phyloP scores from a whole-genome alignment of 2,113 vertebrate species.

The Hemicordylus capensis region DNA sequence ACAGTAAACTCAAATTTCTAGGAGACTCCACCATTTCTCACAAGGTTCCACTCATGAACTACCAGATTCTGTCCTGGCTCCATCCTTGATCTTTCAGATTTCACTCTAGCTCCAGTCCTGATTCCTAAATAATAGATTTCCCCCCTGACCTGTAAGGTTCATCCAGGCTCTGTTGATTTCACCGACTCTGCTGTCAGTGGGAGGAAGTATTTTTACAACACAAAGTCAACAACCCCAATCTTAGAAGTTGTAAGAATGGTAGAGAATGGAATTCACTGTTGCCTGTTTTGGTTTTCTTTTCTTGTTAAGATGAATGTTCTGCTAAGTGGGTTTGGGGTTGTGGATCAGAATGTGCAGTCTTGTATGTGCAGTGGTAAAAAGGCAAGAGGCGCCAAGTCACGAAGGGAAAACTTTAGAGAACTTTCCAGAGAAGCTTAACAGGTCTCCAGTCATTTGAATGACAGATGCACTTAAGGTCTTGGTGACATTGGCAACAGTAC shows the following conservation, averaged over 20 bases:
- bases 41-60: neutral
- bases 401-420: neutral
- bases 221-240: neutral
- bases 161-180: neutral
- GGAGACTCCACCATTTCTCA: neutral
- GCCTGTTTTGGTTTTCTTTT: too few species aligned
- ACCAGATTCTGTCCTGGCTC: too few species aligned
- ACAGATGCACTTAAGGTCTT: conserved; percentile 9
- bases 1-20: neutral
- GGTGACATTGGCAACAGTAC: neutral
- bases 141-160: neutral
- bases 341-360: neutral
- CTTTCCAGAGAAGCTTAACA: neutral
- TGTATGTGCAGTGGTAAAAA: neutral
- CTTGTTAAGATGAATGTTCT: too few species aligned
- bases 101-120: neutral
- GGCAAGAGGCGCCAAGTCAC: neutral
- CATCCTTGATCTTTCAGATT: neutral
- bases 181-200: too few species aligned
- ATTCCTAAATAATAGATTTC: neutral
- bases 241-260: neutral
- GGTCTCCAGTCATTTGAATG: neutral
- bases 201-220: neutral
- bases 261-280: neutral
- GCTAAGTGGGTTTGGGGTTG: neutral